Evolutionary conservation across 2,797 vertebrate species (phyloP).

Genomic region (Sebastes cheni): DNA sequence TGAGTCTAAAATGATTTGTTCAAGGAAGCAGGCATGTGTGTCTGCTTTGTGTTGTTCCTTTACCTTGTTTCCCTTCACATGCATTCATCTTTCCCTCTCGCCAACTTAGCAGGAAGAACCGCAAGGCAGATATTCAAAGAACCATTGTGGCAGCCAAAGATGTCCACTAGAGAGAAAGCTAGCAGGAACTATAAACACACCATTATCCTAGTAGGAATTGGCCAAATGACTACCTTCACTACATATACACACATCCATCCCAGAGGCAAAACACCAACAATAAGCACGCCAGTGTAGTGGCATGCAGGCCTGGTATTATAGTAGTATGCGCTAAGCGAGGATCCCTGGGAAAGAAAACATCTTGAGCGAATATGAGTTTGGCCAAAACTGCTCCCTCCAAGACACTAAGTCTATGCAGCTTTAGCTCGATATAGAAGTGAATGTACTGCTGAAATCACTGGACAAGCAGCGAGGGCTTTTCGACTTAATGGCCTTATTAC

Average conservation of each 20-base stretch:
- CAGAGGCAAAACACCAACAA: slow-evolving; percentile 40
- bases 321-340: slow-evolving; percentile 12
- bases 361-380: neutral
- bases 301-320: neutral
- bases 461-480: slow-evolving; percentile 1
- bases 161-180: slow-evolving; percentile 49
- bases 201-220: slow-evolving; percentile 49
- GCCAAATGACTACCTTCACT: slow-evolving; percentile 63
- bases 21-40: neutral
- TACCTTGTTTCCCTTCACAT: neutral
- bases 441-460: neutral
- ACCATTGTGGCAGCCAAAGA: slow-evolving; percentile 38
- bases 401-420: slow-evolving; percentile 18
- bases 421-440: slow-evolving; percentile 12
- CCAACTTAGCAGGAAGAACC: slow-evolving; percentile 42
- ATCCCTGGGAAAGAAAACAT: slow-evolving; percentile 30
- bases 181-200: slow-evolving; percentile 61
- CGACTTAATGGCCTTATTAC: slow-evolving; percentile 1
- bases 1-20: neutral
- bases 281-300: slow-evolving; percentile 7
- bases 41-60: neutral
- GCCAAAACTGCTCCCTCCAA: neutral
- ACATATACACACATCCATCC: slow-evolving; percentile 32
- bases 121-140: slow-evolving; percentile 50
- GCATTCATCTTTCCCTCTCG: slow-evolving; percentile 35